These are phyloP conservation scores for Arion vulgaris DNA, from an alignment of 1,140 invertebrate genomes.

Conservation along the genomic window DNA sequence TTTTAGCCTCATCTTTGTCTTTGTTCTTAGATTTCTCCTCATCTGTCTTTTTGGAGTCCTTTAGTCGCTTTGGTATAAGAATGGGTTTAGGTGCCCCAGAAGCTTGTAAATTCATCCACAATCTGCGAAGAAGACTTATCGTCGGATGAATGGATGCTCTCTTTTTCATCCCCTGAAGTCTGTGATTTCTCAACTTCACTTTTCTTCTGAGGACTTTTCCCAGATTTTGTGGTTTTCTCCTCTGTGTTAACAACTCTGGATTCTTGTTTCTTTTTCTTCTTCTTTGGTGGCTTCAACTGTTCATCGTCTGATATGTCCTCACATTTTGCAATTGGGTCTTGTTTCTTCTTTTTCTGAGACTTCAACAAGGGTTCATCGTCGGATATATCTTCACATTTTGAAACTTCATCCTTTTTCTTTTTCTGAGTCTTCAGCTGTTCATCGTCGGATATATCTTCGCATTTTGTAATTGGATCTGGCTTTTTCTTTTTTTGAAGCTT, in stretches of 20 bases:
- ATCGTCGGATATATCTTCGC: slow-evolving; percentile 21
- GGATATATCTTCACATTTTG: no score
- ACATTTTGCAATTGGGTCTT: slow-evolving; percentile 22
- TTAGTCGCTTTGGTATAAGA: slow-evolving; percentile 36
- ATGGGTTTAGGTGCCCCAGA: slow-evolving; percentile 47
- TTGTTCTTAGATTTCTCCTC: slow-evolving; percentile 15
- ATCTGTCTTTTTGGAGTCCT: slow-evolving; percentile 29
- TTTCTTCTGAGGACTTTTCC: slow-evolving; percentile 9
- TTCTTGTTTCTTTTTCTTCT: slow-evolving; percentile 40
- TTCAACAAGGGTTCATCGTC: no score
- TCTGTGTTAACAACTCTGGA: background rate
- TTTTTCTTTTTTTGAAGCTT: no score
- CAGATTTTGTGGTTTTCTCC: background rate
- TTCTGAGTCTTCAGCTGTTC: background rate
- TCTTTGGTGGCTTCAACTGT: background rate
- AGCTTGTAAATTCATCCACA: slow-evolving; percentile 43
- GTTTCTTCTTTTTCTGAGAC: no score
- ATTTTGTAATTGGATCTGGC: slow-evolving; percentile 23
- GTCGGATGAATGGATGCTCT: background rate
- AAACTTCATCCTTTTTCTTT: no score
- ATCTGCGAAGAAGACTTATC: slow-evolving; percentile 21
- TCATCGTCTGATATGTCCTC: slow-evolving; percentile 18
- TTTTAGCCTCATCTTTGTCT: slow-evolving; percentile 31
- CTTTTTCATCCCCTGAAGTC: background rate
- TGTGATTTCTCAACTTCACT: background rate